A percentile compares a stretch with the other conserved stretches of the same genome.
These are phyloP conservation scores for Nycteola revayana DNA, from an alignment of 2,888 invertebrate genomes.

Conservation along the genomic window DNA sequence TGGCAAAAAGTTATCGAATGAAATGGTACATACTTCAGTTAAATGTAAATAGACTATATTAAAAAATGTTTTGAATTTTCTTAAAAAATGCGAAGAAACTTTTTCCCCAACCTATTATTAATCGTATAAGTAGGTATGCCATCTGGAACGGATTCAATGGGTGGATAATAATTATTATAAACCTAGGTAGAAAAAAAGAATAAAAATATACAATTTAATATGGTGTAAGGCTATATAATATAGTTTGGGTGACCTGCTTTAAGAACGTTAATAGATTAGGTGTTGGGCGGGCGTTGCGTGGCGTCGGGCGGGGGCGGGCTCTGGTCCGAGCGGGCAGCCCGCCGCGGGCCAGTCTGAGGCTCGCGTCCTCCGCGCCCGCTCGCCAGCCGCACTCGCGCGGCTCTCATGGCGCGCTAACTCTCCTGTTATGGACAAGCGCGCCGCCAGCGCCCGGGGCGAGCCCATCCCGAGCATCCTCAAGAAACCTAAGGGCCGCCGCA, in stretches of 20 bases:
- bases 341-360: constrained; percentile 66
- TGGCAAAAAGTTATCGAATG: too few species aligned
- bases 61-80: too few species aligned
- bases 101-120: too few species aligned
- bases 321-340: constrained; percentile 65
- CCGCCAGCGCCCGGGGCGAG: constrained; percentile 64
- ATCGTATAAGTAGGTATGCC: too few species aligned
- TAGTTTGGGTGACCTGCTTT: constrained; percentile 65
- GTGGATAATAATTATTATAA: too few species aligned
- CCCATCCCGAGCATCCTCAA: constrained; percentile 76
- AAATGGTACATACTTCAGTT: too few species aligned
- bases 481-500: constrained; percentile 62
- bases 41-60: too few species aligned
- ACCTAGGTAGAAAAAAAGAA: constrained; percentile 5
- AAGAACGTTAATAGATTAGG: constrained; percentile 62
- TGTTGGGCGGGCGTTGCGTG: constrained; percentile 52
- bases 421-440: constrained; percentile 73
- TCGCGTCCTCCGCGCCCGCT: constrained; percentile 75
- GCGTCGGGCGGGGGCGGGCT: constrained; percentile 52
- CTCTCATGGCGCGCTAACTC: constrained; percentile 50
- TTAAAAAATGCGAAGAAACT: too few species aligned
- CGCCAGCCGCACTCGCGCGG: constrained; percentile 42
- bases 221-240: constrained; percentile 27
- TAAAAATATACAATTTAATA: constrained; percentile 21
- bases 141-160: too few species aligned